A percentile compares a stretch with the other conserved stretches of the same genome.
Evolutionary conservation across 2,113 vertebrate genomes (phyloP).

Genomic region (Microcebus griseorufus): DNA sequence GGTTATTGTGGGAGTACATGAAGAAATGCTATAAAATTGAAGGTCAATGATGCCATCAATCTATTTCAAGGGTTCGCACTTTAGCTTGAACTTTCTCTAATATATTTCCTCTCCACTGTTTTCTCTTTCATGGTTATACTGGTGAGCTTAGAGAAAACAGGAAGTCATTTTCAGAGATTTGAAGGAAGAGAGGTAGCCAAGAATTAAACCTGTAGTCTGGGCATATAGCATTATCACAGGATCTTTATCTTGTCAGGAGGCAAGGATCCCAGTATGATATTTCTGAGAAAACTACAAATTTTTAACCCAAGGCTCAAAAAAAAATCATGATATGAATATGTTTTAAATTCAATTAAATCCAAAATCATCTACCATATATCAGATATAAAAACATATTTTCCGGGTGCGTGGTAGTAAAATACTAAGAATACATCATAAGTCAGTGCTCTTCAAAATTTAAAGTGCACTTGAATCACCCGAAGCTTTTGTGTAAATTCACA

Average conservation of each 20-base stretch:
- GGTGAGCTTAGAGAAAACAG: neutral
- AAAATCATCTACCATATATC: neutral
- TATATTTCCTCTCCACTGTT: neutral
- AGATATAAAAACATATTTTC: neutral
- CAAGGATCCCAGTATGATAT: neutral
- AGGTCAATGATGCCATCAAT: neutral
- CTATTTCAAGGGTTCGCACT: neutral
- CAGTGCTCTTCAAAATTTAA: neutral
- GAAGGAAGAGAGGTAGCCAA: neutral
- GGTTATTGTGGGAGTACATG: neutral
- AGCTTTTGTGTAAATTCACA: neutral
- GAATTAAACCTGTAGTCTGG: neutral
- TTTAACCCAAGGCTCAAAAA: neutral
- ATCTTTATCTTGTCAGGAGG: neutral
- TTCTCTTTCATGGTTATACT: neutral
- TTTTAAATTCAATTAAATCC: neutral
- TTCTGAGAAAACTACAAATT: neutral
- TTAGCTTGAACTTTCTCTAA: neutral
- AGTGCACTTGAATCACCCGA: neutral
- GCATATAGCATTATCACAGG: neutral
- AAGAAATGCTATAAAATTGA: neutral
- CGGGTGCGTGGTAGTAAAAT: neutral
- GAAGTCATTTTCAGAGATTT: neutral
- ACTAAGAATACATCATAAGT: neutral
- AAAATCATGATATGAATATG: neutral